phyloP scores from a whole-genome alignment of 2,888 invertebrate genomes.

The Euplagia quadripunctaria region DNA sequence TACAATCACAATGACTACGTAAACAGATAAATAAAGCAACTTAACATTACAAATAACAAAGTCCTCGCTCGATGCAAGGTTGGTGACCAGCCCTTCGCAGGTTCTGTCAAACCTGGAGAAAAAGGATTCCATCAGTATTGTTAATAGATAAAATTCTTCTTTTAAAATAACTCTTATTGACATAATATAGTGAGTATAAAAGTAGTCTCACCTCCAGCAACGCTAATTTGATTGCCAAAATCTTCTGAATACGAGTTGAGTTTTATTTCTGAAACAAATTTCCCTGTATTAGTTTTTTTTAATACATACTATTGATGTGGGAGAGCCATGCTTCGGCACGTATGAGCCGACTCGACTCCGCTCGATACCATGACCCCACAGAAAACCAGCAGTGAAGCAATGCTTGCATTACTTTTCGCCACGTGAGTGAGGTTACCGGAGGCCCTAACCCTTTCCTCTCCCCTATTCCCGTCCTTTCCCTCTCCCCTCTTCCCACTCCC shows the following conservation, averaged over 20 bases:
- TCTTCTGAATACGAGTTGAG: slow-evolving; percentile 84
- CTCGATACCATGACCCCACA: too few species aligned
- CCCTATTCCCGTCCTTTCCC: too few species aligned
- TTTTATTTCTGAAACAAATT: slow-evolving; percentile 83
- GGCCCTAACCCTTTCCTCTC: too few species aligned
- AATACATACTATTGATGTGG: too few species aligned
- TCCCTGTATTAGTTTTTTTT: neutral
- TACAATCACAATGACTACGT: slow-evolving; percentile 68
- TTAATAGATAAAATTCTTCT: neutral
- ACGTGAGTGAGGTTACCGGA: too few species aligned
- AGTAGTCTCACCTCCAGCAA: slow-evolving; percentile 83
- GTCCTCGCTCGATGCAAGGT: slow-evolving; percentile 60
- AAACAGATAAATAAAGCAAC: slow-evolving; percentile 67
- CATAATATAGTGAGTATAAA: neutral
- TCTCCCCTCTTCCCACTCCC: too few species aligned
- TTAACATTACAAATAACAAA: slow-evolving; percentile 63
- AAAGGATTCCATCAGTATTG: neutral
- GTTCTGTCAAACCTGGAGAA: slow-evolving; percentile 78
- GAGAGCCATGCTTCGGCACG: too few species aligned
- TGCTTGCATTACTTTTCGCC: too few species aligned
- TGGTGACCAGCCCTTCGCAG: slow-evolving; percentile 72
- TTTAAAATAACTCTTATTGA: too few species aligned
- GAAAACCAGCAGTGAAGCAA: too few species aligned
- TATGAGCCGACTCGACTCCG: too few species aligned
- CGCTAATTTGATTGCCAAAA: slow-evolving; percentile 86